Evolutionary conservation across 2,888 invertebrate genomes (phyloP).

Genomic region (Slavum lentiscoides): DNA sequence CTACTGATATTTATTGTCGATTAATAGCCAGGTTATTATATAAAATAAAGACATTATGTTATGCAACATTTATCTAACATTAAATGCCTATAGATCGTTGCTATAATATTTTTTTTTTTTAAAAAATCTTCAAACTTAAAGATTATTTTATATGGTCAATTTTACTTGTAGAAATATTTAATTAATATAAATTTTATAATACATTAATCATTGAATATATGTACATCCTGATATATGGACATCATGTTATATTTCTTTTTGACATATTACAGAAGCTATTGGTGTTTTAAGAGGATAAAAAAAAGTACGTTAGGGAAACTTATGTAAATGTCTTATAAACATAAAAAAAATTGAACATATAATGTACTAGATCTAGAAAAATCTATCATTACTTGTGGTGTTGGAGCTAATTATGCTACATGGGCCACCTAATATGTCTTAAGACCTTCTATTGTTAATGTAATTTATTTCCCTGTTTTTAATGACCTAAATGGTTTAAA

Average conservation of each 20-base stretch:
- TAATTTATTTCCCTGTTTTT: conserved; percentile 6
- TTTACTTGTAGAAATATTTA: background rate
- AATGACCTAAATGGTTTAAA: background rate
- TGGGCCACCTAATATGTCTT: conserved; percentile 2
- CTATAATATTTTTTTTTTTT: background rate
- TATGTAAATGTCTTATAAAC: background rate
- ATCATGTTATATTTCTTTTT: background rate
- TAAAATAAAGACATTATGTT: background rate
- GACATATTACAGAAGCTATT: background rate
- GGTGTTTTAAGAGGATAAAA: background rate
- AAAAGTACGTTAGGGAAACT: background rate
- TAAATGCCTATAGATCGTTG: background rate
- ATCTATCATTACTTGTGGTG: conserved; percentile 18
- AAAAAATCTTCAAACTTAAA: background rate
- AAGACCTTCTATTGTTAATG: conserved; percentile 1
- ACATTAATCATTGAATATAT: background rate
- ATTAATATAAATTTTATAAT: background rate
- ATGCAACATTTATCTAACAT: conserved; percentile 21
- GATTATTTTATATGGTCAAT: background rate
- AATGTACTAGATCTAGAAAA: background rate
- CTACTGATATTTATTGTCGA: conserved; percentile 5
- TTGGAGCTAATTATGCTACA: conserved; percentile 1
- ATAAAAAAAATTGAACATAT: background rate
- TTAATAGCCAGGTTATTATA: background rate
- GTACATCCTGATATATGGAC: background rate